phyloP scores from a whole-genome alignment of 2,113 vertebrate species.

The Narcine bancroftii region DNA sequence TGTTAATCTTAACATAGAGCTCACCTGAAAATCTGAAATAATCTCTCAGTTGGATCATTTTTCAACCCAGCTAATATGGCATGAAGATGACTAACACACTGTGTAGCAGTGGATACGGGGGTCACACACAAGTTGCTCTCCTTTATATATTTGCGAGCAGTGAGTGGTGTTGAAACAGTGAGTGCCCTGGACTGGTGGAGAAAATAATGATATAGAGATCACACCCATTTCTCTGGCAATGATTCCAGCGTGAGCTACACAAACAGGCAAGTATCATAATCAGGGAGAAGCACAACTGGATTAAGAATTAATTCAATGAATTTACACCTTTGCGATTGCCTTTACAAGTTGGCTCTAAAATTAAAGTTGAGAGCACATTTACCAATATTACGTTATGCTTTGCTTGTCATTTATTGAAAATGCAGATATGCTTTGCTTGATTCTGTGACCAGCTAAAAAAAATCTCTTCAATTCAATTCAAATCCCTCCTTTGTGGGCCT shows the following conservation, averaged over 20 bases:
- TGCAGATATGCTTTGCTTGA: not conserved
- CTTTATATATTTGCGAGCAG: conserved; percentile 66
- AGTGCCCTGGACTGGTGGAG: conserved; percentile 62
- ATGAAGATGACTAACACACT: conserved; percentile 77
- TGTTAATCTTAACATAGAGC: conserved; percentile 14
- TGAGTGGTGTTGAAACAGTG: conserved; percentile 71
- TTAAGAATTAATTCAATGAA: not conserved
- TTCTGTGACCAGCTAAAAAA: not conserved
- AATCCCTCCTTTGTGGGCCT: not conserved
- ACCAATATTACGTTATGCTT: not conserved
- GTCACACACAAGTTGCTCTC: conserved; percentile 61
- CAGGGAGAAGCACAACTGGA: too few species aligned
- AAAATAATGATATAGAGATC: conserved; percentile 13
- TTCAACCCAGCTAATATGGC: conserved; percentile 73
- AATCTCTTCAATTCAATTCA: not conserved
- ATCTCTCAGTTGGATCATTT: conserved; percentile 67
- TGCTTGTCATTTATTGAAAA: not conserved
- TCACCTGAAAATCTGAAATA: conserved; percentile 70
- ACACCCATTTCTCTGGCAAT: not conserved
- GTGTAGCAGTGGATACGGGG: conserved; percentile 68
- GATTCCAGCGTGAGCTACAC: not conserved
- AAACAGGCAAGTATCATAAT: not conserved
- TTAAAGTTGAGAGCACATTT: not conserved
- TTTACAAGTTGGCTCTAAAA: conserved; percentile 16
- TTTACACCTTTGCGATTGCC: not conserved